These are phyloP conservation scores for Melinaea menophilus DNA, from an alignment of 2,888 invertebrate species.

Conservation along the genomic window DNA sequence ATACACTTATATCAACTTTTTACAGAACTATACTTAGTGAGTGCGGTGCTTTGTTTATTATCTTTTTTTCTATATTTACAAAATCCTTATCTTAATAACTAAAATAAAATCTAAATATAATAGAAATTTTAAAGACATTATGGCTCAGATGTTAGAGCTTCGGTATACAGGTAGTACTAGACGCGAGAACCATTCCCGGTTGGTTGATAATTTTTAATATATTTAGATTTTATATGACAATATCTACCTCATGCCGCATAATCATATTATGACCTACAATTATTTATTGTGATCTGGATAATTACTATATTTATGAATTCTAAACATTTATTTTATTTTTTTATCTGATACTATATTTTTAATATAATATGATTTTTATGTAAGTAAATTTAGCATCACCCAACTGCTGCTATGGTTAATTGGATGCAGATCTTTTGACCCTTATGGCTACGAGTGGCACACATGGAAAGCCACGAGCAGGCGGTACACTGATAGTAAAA, in stretches of 20 bases:
- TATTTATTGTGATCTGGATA: constrained; percentile 3
- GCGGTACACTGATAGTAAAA: too few species aligned
- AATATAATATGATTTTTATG: too few species aligned
- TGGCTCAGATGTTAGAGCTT: background rate
- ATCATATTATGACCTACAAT: background rate
- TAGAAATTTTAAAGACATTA: background rate
- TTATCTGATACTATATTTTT: too few species aligned
- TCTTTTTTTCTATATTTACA: background rate
- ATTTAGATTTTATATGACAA: background rate
- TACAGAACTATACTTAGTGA: too few species aligned
- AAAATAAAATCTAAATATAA: background rate
- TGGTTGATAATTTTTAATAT: background rate
- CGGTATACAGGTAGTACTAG: background rate
- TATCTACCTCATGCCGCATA: background rate
- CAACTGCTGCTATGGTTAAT: too few species aligned
- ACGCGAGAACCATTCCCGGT: too few species aligned
- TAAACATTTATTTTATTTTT: too few species aligned
- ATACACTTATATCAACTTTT: too few species aligned
- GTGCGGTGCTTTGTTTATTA: background rate
- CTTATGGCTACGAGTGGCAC: too few species aligned
- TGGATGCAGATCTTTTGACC: too few species aligned
- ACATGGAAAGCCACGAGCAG: too few species aligned
- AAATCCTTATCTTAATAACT: background rate
- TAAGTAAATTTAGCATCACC: too few species aligned
- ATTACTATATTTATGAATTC: background rate